These are phyloP conservation scores for Malurus melanocephalus DNA, from an alignment of 2,113 vertebrate species.

Conservation along the genomic window DNA sequence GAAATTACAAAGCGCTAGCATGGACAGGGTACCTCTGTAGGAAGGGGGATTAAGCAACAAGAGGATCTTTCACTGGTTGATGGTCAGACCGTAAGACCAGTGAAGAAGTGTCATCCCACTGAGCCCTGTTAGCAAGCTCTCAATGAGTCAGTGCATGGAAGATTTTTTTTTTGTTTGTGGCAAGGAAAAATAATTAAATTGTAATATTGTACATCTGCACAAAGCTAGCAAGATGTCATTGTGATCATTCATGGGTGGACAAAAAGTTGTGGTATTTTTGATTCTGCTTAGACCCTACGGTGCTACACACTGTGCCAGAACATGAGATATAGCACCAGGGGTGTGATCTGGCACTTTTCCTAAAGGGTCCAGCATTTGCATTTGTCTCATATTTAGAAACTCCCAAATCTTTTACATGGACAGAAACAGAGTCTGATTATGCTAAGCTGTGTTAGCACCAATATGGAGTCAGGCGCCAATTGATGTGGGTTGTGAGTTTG, in stretches of 20 bases:
- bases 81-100: slow-evolving; percentile 36
- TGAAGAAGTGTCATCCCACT: slow-evolving; percentile 28
- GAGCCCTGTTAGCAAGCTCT: slow-evolving; percentile 52
- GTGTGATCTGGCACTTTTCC: slow-evolving; percentile 75
- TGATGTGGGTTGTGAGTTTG: slow-evolving; percentile 27
- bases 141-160: slow-evolving; percentile 28
- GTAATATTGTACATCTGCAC: slow-evolving; percentile 39
- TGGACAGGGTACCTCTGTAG: slow-evolving; percentile 56
- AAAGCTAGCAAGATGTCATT: slow-evolving; percentile 28
- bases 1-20: slow-evolving; percentile 56
- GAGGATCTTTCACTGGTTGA: neutral
- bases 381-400: slow-evolving; percentile 41
- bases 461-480: slow-evolving; percentile 51
- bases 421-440: slow-evolving; percentile 44
- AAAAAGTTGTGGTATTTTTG: slow-evolving; percentile 37
- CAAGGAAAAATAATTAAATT: slow-evolving; percentile 25
- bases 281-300: slow-evolving; percentile 45
- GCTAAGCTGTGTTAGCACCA: slow-evolving; percentile 65
- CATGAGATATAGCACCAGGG: slow-evolving; percentile 80
- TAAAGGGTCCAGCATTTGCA: slow-evolving; percentile 70
- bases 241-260: slow-evolving; percentile 55
- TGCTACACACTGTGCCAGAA: slow-evolving; percentile 81
- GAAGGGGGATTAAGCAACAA: slow-evolving; percentile 27
- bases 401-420: slow-evolving; percentile 52
- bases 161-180: neutral